A percentile compares a stretch with the other conserved stretches of the same genome.
Conservation (phyloP, 2,888 invertebrate genomes). For the Opisthograptis luteolata region DNA sequence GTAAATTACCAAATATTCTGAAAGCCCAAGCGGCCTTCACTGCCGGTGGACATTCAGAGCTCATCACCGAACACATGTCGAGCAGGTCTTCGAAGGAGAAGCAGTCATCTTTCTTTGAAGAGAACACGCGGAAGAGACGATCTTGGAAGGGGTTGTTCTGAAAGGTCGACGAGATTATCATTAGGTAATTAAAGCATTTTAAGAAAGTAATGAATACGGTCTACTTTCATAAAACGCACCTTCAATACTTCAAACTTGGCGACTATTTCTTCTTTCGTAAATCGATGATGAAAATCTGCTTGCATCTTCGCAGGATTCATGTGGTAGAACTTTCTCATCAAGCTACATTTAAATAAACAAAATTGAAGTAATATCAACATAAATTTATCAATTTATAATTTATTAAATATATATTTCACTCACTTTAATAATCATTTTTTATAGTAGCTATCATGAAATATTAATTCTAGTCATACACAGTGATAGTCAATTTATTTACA, state of each 20-base stretch:
- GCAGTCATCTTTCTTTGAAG: slow-evolving; percentile 86
- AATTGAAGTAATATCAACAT: background rate
- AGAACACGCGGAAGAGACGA: slow-evolving; percentile 89
- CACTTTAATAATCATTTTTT: no score
- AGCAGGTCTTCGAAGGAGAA: slow-evolving; percentile 92
- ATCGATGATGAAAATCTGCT: slow-evolving; percentile 76
- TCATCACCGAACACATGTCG: slow-evolving; percentile 91
- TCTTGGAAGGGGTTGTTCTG: slow-evolving; percentile 90
- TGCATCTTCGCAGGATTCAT: slow-evolving; percentile 72
- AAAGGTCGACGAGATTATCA: background rate
- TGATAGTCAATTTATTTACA: no score
- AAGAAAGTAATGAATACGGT: background rate
- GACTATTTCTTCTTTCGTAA: slow-evolving; percentile 79
- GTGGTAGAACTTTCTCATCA: slow-evolving; percentile 84
- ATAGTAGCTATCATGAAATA: no score
- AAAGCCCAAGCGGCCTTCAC: slow-evolving; percentile 92
- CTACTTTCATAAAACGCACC: slow-evolving; percentile 61
- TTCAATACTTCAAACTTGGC: slow-evolving; percentile 87
- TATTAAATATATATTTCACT: no score
- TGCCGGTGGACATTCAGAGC: slow-evolving; percentile 87
- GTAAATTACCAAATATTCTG: slow-evolving; percentile 88
- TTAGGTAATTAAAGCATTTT: no score
- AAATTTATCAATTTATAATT: background rate
- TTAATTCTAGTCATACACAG: no score
- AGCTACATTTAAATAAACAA: slow-evolving; percentile 57